Evolutionary conservation across 2,888 invertebrate genomes (phyloP), one percentile per base, ranked within the genome.

Genomic region (Polia nebulosa): DNA sequence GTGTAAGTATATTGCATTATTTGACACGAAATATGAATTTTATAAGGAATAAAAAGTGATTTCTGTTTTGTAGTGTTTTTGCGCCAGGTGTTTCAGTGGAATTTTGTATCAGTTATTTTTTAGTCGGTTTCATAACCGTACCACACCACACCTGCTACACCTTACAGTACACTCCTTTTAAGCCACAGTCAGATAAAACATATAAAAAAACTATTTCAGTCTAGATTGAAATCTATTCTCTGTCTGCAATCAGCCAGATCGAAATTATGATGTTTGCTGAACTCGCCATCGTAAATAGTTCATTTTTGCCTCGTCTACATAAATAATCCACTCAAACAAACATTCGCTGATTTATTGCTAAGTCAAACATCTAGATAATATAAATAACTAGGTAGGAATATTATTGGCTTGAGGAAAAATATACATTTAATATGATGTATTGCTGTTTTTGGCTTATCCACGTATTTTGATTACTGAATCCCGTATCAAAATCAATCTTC

Each of bases 21-120:
- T 62, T 36, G 51, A 65, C 51, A 65, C 55, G 70, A 76, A 77
- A 70, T 69, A 73, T 78, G 69, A 78, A 64, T 78, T 68, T 63
- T 53, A 61, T 73, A 41, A 52, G 27, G 66, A n/a, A 60, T 17
- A 44, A 61, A 61, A 57, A 25, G 36, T 36, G 2, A 44, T 45
- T 58, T 62, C 29, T 39, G 39, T 62, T 47, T 72, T 58, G 25
- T 41, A 29, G 6, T 3, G 29, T 51, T 56, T 74, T 55, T 62
- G 32, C 13, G 51, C 22, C 27, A 29, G 15, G 8, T 52, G 17
- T 45, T 52, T 58, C 9, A 68, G 9, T 39, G 11, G 7, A n/a
- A 9, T 51, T 44, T 32, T 32, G 20, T 20, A 20, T 51, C 11
- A 44, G 11, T 25, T 27, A 25, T 25, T 58, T 56, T 29, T 0